phyloP scores from a whole-genome alignment of 2,113 vertebrate genomes.

The Misgurnus anguillicaudatus region DNA sequence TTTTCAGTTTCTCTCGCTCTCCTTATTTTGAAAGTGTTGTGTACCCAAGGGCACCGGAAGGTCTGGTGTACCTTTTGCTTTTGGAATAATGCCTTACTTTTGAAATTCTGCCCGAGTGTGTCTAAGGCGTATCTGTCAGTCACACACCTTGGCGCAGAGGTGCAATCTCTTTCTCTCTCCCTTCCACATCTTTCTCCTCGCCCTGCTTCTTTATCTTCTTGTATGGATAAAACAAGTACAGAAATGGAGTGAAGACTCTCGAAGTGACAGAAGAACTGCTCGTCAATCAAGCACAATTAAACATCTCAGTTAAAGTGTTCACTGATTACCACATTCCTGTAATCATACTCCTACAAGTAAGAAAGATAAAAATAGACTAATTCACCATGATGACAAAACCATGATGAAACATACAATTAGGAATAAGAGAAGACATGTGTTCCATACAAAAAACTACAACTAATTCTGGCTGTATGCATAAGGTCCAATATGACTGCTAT shows the following conservation, averaged over 20 bases:
- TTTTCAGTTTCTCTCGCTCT: conserved; percentile 29
- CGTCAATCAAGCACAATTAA: background rate
- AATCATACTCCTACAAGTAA: background rate
- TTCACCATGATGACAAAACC: background rate
- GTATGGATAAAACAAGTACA: conserved; percentile 12
- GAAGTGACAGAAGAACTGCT: conserved; percentile 1
- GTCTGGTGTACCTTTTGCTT: conserved; percentile 33
- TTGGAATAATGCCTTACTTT: conserved; percentile 42
- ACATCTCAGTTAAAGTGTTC: conserved; percentile 9
- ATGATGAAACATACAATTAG: background rate
- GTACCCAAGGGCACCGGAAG: conserved; percentile 44
- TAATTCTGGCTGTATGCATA: too few relatives aligned
- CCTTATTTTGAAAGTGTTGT: conserved; percentile 13
- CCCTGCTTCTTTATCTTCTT: background rate
- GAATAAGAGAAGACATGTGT: background rate
- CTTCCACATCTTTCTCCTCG: background rate
- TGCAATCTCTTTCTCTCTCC: conserved; percentile 2
- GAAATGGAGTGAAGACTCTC: background rate
- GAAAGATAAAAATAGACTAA: background rate
- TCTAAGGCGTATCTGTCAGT: conserved; percentile 48
- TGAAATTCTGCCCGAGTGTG: conserved; percentile 40
- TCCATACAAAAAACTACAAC: too few relatives aligned
- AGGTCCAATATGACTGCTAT: too few relatives aligned
- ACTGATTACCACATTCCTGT: background rate
- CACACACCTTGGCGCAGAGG: conserved; percentile 30